phyloP scores from a whole-genome alignment of 2,113 vertebrate genomes.

The Edolisoma coerulescens region DNA sequence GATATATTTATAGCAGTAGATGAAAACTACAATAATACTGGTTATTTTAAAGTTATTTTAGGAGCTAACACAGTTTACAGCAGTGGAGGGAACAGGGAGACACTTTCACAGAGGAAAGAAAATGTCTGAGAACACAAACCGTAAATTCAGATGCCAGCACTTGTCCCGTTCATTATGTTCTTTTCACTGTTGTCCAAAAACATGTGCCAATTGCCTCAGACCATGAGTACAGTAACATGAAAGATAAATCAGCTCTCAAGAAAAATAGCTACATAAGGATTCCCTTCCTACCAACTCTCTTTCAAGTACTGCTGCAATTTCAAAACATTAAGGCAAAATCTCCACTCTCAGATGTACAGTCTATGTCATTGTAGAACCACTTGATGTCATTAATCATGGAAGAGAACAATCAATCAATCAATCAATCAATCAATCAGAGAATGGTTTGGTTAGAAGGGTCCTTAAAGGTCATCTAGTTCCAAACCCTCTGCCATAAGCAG shows the following conservation, averaged over 20 bases:
- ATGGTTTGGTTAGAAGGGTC: neutral
- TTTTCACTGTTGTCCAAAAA: neutral
- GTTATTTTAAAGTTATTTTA: slow-evolving; percentile 48
- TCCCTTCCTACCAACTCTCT: neutral
- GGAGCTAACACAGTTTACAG: neutral
- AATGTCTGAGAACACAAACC: neutral
- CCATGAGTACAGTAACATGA: neutral
- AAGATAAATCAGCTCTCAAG: neutral
- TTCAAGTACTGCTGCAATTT: neutral
- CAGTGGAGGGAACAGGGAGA: neutral
- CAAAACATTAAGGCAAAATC: neutral
- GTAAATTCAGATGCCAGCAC: neutral
- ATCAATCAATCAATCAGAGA: neutral
- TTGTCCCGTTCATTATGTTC: neutral
- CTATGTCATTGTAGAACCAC: neutral
- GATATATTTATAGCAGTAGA: slow-evolving; percentile 36
- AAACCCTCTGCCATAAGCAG: neutral
- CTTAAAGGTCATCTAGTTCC: neutral
- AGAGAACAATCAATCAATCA: neutral
- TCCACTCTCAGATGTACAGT: neutral
- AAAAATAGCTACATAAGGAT: neutral
- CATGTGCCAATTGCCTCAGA: neutral
- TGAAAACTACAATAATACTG: neutral
- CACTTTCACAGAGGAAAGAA: neutral
- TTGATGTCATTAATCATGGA: neutral